Evolutionary conservation across 2,797 vertebrate species (phyloP).

Genomic region (Monodelphis domestica): DNA sequence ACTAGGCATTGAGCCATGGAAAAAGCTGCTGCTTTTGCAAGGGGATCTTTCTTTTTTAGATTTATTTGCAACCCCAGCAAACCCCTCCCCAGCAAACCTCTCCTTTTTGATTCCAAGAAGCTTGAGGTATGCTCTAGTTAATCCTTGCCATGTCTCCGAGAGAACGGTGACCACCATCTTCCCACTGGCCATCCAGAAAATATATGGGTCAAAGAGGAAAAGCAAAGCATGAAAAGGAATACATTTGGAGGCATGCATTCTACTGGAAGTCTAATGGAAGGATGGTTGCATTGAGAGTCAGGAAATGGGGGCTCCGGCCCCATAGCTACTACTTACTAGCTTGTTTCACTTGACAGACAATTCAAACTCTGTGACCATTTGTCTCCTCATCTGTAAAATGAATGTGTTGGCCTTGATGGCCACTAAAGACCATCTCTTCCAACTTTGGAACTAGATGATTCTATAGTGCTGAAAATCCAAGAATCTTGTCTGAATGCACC

Average conservation of each 20-base stretch:
- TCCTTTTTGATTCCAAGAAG: neutral
- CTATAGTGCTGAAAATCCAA: neutral
- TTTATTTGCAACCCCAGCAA: neutral
- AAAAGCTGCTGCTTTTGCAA: neutral
- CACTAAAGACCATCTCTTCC: neutral
- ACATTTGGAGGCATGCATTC: neutral
- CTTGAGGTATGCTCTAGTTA: neutral
- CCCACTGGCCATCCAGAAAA: neutral
- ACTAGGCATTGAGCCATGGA: fast-evolving
- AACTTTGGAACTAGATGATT: neutral
- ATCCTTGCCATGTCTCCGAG: neutral
- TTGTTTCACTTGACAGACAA: neutral
- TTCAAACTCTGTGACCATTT: neutral
- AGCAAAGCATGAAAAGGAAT: neutral
- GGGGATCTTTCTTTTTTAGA: neutral
- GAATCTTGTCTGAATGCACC: neutral
- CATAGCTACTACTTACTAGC: neutral
- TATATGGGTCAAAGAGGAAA: neutral
- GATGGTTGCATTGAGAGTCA: neutral
- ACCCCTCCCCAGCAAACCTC: neutral
- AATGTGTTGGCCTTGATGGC: neutral
- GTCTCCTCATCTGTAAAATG: neutral
- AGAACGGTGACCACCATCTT: neutral
- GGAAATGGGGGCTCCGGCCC: neutral
- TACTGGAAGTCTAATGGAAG: neutral